These are phyloP conservation scores for Riparia riparia DNA, from an alignment of 2,113 vertebrate species.

Conservation along the genomic window DNA sequence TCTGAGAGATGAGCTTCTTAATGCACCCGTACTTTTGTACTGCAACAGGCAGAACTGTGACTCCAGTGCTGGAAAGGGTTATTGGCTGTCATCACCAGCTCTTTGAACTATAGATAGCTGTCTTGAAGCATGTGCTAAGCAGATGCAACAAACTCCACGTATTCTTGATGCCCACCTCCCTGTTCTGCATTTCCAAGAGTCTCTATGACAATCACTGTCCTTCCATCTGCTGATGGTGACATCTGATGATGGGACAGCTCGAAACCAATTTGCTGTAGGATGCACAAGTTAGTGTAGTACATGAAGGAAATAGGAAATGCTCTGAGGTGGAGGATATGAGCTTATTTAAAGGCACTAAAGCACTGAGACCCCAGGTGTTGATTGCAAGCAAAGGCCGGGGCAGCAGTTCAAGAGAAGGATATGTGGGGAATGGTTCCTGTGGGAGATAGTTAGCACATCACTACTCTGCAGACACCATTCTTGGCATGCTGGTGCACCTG, in stretches of 20 bases:
- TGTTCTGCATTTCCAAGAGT: not conserved
- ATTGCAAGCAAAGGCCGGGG: not conserved
- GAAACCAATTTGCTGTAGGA: not conserved
- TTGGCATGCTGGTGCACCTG: not conserved
- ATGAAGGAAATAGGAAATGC: not conserved
- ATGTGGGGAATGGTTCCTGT: accelerated
- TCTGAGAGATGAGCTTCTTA: not conserved
- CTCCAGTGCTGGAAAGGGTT: not conserved
- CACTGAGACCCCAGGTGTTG: not conserved
- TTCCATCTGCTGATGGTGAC: not conserved
- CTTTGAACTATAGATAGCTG: constrained; percentile 36
- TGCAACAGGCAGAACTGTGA: not conserved
- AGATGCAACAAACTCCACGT: not conserved
- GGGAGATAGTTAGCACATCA: not conserved
- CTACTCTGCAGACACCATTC: not conserved
- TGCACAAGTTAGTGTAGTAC: not conserved
- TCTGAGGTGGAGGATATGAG: not conserved
- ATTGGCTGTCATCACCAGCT: not conserved
- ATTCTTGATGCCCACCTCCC: not conserved
- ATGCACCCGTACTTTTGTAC: not conserved
- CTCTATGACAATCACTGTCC: not conserved
- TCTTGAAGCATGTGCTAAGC: not conserved
- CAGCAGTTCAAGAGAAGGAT: not conserved
- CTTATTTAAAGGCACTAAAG: not conserved
- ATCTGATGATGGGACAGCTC: not conserved